Conservation (phyloP, 2,113 vertebrate genomes). For the Myiagra hebetior region DNA sequence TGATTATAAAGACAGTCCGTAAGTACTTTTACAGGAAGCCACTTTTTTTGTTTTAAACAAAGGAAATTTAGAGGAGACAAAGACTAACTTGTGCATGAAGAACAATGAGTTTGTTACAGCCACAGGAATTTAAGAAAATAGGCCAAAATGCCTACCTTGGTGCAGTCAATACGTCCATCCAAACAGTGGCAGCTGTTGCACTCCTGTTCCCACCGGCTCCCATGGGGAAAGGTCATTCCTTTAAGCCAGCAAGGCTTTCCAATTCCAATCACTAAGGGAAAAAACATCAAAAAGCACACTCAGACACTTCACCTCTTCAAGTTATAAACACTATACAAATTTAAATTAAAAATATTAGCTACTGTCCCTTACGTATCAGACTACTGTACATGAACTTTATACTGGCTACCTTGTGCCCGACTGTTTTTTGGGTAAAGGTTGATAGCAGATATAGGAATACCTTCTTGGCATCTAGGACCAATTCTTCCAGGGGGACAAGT, state of each 20-base stretch:
- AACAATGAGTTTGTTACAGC: neutral
- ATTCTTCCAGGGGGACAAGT: constrained; percentile 85
- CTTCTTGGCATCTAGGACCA: constrained; percentile 86
- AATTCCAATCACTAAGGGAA: constrained; percentile 76
- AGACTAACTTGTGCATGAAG: neutral
- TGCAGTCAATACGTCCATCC: constrained; percentile 83
- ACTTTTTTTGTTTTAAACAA: neutral
- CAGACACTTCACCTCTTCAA: neutral
- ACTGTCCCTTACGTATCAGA: neutral
- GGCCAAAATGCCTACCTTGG: constrained; percentile 77
- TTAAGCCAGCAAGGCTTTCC: constrained; percentile 83
- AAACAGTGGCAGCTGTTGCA: constrained; percentile 89
- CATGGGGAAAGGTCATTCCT: constrained; percentile 82
- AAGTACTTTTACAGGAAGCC: neutral
- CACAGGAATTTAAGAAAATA: neutral
- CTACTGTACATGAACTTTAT: neutral
- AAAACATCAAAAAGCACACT: neutral
- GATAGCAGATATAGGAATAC: constrained; percentile 62
- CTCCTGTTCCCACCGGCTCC: constrained; percentile 87
- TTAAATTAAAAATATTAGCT: neutral
- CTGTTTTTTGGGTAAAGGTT: neutral
- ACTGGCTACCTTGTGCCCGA: neutral
- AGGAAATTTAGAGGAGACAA: neutral
- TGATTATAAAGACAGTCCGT: neutral
- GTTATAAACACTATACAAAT: neutral